Evolutionary conservation across 2,888 invertebrate genomes (phyloP), one percentile per base, ranked within the genome.

Genomic region (Hyalella azteca): DNA sequence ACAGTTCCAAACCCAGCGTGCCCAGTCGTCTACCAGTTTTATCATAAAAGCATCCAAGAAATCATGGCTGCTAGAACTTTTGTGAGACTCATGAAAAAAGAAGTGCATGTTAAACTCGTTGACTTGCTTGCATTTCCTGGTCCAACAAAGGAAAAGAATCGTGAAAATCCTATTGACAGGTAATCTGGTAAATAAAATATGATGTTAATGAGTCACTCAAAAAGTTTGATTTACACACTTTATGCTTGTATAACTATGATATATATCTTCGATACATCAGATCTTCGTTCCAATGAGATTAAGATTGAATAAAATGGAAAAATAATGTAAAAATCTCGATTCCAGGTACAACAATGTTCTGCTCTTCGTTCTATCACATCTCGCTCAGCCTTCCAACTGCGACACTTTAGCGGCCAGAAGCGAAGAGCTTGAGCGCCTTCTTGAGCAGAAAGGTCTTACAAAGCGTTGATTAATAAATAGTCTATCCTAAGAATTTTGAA

Each of bases 31-130:
- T 66, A 66, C 36, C 66, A 66, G 39, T 66, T 66, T 19, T 66
- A 15, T 39, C 66, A 66, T 29, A 66, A 66, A 19, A 29, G 66
- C 39, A 36, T 66, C 39, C n/a, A 22, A 19, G 66, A 66, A 19
- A 66, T 66, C 36, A 66, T 66, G 66, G 66, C 66, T 36, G 66
- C 66, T 3, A 32, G 66, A 15, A 66, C 39, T 36, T 66, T 66
- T 15, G 66, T 66, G 7, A 66, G 29, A 11, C 9, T 36, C 7
- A 36, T 66, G 66, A 32, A 36, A 22, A 36, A 66, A 66, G 36
- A 66, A 3, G 9, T 5, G 19, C 2, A 36, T 4, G 5, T 36
- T 3, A 66, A 36, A 66, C 19, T 66, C 9, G 39, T n/a, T n/a
- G n/a, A n/a, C n/a, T n/a, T n/a, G n/a, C n/a, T n/a, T 36, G 36